Conservation (phyloP, 2,113 vertebrate species). For the Lucifuga dentata region DNA sequence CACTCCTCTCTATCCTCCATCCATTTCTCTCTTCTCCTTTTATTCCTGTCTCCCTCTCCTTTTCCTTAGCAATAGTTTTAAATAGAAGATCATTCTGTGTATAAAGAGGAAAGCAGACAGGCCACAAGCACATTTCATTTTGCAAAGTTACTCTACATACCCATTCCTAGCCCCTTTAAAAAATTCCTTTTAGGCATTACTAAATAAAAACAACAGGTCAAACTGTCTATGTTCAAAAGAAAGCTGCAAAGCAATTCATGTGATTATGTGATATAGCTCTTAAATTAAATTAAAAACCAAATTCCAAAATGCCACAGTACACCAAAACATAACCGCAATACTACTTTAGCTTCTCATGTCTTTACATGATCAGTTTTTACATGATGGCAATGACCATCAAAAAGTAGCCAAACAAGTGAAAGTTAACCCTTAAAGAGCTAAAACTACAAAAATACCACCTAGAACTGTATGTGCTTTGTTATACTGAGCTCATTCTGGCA, state of each 20-base stretch:
- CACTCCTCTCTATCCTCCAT: neutral
- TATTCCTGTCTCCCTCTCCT: neutral
- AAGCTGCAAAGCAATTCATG: neutral
- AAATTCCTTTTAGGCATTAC: neutral
- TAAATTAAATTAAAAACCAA: too few species aligned
- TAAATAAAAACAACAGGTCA: neutral
- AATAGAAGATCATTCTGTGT: slow-evolving; percentile 15
- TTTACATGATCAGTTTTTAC: neutral
- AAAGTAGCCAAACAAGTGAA: slow-evolving; percentile 1
- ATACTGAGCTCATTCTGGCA: too few species aligned
- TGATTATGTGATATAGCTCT: too few species aligned
- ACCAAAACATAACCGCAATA: too few species aligned
- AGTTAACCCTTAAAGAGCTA: too few species aligned
- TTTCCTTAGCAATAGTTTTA: slow-evolving; percentile 6
- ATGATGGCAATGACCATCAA: neutral
- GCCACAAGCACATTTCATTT: slow-evolving; percentile 2
- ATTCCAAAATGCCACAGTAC: too few species aligned
- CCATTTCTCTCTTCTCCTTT: slow-evolving; percentile 1
- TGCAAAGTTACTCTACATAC: neutral
- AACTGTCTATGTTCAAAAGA: too few species aligned
- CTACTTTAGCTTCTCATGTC: neutral
- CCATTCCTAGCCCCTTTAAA: neutral
- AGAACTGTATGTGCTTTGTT: too few species aligned
- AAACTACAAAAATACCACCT: too few species aligned
- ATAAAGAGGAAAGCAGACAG: neutral